A percentile compares a stretch with the other conserved stretches of the same genome.
Conservation (phyloP, 2,797 vertebrate genomes). For the Phrynocephalus vlangalii region DNA sequence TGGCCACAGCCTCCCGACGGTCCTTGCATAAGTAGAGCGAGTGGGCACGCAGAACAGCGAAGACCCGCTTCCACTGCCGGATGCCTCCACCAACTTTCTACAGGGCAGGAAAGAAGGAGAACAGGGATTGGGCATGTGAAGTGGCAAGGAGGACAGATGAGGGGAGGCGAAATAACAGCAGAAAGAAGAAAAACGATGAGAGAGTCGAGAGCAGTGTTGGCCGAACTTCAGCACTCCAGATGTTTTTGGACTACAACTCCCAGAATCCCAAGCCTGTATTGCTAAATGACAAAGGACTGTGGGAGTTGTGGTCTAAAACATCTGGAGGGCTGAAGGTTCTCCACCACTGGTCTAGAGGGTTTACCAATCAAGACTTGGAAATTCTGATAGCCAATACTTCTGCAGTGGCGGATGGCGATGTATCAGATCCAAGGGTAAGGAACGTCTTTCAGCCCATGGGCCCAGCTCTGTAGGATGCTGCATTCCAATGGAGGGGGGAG, state of each 20-base stretch:
- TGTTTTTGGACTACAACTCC: no score
- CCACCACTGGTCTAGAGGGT: not conserved
- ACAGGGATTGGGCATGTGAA: not conserved
- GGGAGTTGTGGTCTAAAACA: no score
- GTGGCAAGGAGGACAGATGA: not conserved
- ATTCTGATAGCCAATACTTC: not conserved
- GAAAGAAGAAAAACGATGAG: not conserved
- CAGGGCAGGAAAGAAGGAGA: constrained; percentile 37
- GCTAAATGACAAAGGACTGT: no score
- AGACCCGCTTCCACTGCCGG: constrained; percentile 96
- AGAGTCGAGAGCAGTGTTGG: no score
- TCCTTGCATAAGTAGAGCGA: constrained; percentile 96
- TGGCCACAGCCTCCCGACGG: constrained; percentile 91
- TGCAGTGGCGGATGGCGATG: no score
- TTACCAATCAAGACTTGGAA: not conserved
- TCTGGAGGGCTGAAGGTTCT: no score
- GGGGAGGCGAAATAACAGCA: not conserved
- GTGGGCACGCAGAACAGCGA: constrained; percentile 89
- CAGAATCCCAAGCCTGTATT: no score
- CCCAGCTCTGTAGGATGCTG: no score
- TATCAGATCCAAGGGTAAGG: not conserved
- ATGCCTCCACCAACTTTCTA: constrained; percentile 96
- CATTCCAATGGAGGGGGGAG: no score
- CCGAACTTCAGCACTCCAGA: no score
- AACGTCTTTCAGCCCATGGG: no score